Evolutionary conservation across 2,888 invertebrate genomes (phyloP).

Genomic region (Ornithoptera priamus): DNA sequence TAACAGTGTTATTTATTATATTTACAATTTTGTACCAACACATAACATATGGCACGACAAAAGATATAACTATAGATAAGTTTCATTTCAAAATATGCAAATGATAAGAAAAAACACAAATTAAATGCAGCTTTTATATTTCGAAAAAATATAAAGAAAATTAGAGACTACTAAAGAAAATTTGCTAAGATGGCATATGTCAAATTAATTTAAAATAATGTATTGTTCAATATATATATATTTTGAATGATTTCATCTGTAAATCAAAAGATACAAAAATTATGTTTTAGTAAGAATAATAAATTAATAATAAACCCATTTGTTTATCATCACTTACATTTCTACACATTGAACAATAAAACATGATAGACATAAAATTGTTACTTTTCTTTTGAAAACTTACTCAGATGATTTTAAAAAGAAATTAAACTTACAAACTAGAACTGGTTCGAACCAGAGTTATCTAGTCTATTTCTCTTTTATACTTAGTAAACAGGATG

Average conservation of each 20-base stretch:
- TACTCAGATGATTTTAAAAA: constrained; percentile 6
- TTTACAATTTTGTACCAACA: constrained; percentile 42
- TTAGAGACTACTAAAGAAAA: no score
- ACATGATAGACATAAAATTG: not conserved
- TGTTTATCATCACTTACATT: not conserved
- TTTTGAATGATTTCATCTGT: no score
- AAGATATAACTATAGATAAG: constrained; percentile 10
- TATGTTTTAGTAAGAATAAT: no score
- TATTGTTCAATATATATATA: no score
- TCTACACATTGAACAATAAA: not conserved
- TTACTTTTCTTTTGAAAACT: not conserved
- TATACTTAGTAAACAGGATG: not conserved
- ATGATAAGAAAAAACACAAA: constrained; percentile 38
- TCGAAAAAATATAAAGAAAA: not conserved
- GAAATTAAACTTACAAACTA: constrained; percentile 25
- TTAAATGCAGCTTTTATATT: constrained; percentile 42
- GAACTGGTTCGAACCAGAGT: constrained; percentile 5
- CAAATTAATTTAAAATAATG: no score
- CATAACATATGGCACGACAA: constrained; percentile 37
- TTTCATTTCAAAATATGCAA: not conserved
- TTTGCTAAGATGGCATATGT: no score
- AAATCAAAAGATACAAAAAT: no score
- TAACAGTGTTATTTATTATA: constrained; percentile 34
- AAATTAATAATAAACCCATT: not conserved
- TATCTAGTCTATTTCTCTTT: not conserved